A percentile compares a stretch with the other conserved stretches of the same genome.
Evolutionary conservation across 1,140 invertebrate genomes (phyloP).

Genomic region (Halesus radiatus): DNA sequence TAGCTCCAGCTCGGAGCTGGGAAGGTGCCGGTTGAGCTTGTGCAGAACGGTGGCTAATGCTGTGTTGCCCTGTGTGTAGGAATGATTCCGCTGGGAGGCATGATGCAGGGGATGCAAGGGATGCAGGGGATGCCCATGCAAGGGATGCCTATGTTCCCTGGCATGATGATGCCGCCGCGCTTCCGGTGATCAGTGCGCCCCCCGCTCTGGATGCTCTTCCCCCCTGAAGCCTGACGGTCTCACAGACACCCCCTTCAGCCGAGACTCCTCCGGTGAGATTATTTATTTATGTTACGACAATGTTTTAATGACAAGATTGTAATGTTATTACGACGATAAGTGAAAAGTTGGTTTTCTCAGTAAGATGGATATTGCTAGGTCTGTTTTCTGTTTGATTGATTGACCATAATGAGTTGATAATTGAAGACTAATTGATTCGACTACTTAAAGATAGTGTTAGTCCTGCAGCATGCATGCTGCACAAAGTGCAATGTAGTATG

Average conservation of each 20-base stretch:
- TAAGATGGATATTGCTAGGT: not conserved
- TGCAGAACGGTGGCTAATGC: conserved; percentile 13
- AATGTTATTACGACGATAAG: not conserved
- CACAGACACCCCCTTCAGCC: not conserved
- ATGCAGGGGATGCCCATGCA: conserved; percentile 66
- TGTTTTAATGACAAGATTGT: not conserved
- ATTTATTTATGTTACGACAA: conserved; percentile 21
- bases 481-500: conserved; percentile 26
- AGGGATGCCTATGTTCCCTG: conserved; percentile 66
- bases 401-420: too few species aligned
- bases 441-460: not conserved
- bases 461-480: conserved; percentile 24
- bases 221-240: conserved; percentile 42
- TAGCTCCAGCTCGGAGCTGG: too few species aligned
- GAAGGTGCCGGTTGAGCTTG: not conserved
- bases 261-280: conserved; percentile 5
- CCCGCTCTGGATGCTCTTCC: conserved; percentile 60
- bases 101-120: conserved; percentile 72
- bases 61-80: conserved; percentile 63
- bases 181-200: conserved; percentile 81
- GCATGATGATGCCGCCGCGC: conserved; percentile 79
- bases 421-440: not conserved
- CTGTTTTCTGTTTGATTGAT: not conserved
- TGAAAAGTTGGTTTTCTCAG: conserved; percentile 1
- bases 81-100: conserved; percentile 76